Conservation (phyloP, 2,113 vertebrate species). For the Nestor notabilis region DNA sequence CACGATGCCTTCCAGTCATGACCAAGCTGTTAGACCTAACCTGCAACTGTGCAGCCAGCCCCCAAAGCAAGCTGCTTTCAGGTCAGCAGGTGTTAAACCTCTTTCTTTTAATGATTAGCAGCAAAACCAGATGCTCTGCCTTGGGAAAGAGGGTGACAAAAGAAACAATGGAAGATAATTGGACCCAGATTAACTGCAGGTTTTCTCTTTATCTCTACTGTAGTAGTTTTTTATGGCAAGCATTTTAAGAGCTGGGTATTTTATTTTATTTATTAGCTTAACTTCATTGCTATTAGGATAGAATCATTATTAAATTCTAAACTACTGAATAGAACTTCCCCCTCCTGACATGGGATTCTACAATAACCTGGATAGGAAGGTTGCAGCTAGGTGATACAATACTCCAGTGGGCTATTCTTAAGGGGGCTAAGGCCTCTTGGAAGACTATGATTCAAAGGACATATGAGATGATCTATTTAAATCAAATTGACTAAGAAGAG, state of each 20-base stretch:
- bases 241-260: neutral
- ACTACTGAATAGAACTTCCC: neutral
- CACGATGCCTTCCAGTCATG: neutral
- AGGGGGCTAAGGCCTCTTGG: neutral
- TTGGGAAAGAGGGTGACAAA: neutral
- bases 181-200: accelerated
- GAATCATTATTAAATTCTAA: neutral
- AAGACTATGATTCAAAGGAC: neutral
- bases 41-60: neutral
- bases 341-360: neutral
- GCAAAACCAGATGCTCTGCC: neutral
- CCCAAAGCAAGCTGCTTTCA: neutral
- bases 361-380: neutral
- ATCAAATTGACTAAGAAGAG: neutral
- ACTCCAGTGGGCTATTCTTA: neutral
- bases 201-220: neutral
- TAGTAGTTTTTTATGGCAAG: neutral
- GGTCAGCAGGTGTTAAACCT: neutral
- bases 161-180: neutral
- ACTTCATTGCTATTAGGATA: neutral
- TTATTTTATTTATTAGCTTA: neutral
- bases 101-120: neutral
- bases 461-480: neutral
- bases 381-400: neutral
- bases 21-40: neutral